Evolutionary conservation across 2,113 vertebrate species (phyloP), one percentile per base, ranked within the genome.

Genomic region (Sisor rabdophorus): DNA sequence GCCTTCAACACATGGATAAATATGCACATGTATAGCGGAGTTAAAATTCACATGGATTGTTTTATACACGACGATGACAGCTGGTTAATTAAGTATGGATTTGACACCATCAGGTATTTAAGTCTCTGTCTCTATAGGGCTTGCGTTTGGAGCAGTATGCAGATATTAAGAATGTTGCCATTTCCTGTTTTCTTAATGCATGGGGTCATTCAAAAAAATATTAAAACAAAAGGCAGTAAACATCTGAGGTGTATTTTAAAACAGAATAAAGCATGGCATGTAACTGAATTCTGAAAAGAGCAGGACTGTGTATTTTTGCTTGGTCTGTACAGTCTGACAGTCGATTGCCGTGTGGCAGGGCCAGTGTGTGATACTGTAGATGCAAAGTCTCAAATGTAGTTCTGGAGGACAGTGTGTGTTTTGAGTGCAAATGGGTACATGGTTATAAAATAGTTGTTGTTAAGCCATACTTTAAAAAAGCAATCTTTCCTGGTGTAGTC

Each of bases 31-130:
- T 55, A 78, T 26, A 61, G 28, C 48, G n/a, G 48, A 30, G 26
- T 1, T 48, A 22, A 68, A 58, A 55, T 15, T 55, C 32, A 54
- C 8, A 28, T 54, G 13, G 13, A 64, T 8, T 47, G 15, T 50
- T 77, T 47, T 74, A 11, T 67, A 58, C 32, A 12, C 36, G 40
- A 48, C 20, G 44, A 70, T 28, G 75, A 55, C 70, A 74, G 63
- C 70, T 69, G 71, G n/a, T 79, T 80, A 17, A 76, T 74, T 30
- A 52, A 77, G 52, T 50, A 80, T 24, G 28, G 52, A 30, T 36
- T 70, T 71, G 58, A 77, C 73, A 69, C 20, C 7, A 13, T 80
- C 70, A 82, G 81, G 81, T 82, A 82, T 82, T 82, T 77, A 68
- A 72, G 24, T 59, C 64, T 79, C 26, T 70, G 32, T 77, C 48